These are phyloP conservation scores for Tapirus terrestris DNA, from an alignment of 2,113 vertebrate species.

Conservation along the genomic window DNA sequence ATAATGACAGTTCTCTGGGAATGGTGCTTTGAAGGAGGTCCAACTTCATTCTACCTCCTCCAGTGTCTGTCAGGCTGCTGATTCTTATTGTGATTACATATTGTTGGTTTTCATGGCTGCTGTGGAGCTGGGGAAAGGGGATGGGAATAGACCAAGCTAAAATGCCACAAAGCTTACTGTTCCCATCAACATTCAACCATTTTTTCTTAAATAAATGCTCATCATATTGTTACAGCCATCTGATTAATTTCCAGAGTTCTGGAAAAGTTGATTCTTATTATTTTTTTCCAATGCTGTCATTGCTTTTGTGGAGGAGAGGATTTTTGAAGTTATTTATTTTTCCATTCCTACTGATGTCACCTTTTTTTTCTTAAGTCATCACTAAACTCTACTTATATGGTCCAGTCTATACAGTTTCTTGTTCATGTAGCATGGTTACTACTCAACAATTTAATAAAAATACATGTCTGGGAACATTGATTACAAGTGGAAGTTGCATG, in stretches of 20 bases:
- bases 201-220: constrained; percentile 41
- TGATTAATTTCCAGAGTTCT: not conserved
- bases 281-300: not conserved
- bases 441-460: not conserved
- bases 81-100: constrained; percentile 36
- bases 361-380: not conserved
- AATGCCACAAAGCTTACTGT: not conserved
- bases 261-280: not conserved
- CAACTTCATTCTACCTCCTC: not conserved
- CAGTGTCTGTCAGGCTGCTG: not conserved
- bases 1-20: constrained; percentile 15
- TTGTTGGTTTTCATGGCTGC: not conserved
- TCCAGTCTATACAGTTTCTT: not conserved
- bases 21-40: not conserved
- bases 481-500: not conserved
- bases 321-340: constrained; percentile 1
- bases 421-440: not conserved
- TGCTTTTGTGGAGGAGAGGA: not conserved
- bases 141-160: not conserved
- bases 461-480: not conserved
- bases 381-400: not conserved
- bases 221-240: not conserved
- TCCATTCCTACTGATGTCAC: not conserved
- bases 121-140: not conserved
- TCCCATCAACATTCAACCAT: not conserved